Conservation (phyloP, 2,113 vertebrate species). For the Forbesichthys agassizii region DNA sequence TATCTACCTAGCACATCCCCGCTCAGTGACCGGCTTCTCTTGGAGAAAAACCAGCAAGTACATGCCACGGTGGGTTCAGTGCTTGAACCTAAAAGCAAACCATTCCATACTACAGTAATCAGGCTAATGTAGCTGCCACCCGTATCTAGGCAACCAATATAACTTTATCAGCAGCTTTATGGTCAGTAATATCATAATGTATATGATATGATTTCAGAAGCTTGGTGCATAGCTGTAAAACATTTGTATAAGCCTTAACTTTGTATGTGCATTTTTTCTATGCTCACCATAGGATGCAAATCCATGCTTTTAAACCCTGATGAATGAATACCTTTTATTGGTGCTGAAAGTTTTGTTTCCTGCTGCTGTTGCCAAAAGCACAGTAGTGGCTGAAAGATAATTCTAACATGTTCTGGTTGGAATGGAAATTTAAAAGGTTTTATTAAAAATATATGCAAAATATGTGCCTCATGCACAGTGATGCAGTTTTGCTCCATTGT, state of each 20-base stretch:
- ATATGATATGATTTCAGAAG: neutral
- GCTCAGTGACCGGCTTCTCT: conserved; percentile 93
- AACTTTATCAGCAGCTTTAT: neutral
- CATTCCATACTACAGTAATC: no score
- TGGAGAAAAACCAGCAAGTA: conserved; percentile 98
- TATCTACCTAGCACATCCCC: conserved; percentile 94
- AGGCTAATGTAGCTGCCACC: neutral
- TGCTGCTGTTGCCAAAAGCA: neutral
- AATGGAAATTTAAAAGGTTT: neutral
- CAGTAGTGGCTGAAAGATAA: no score
- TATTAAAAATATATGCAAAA: neutral
- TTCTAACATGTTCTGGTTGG: neutral
- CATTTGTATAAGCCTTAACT: neutral
- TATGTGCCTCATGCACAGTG: neutral
- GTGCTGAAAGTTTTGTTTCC: neutral
- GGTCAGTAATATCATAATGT: no score
- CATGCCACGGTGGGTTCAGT: conserved; percentile 80
- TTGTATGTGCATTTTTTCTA: neutral
- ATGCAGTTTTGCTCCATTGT: neutral
- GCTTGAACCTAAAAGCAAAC: no score
- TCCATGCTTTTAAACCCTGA: neutral
- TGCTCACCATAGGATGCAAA: neutral
- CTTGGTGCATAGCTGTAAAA: neutral
- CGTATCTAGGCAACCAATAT: neutral
- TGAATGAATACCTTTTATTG: neutral